Conservation (phyloP, 2,888 invertebrate genomes). For the Cheilosia impressa region DNA sequence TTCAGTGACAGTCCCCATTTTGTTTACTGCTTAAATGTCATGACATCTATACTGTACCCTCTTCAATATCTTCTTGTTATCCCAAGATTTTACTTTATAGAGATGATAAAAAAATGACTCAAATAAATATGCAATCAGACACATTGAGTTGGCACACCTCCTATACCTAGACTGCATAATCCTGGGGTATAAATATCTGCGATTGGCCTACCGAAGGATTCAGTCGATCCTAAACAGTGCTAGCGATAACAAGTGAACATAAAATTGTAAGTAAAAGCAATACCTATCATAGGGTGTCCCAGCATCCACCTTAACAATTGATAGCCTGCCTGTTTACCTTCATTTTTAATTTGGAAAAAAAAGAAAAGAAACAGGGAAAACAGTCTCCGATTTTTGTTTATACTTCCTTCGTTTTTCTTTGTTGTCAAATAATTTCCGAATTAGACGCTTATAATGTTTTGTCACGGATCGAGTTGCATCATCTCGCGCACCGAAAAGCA, state of each 20-base stretch:
- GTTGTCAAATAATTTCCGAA: conserved; percentile 41
- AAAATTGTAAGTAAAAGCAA: too few relatives aligned
- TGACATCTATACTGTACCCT: too few relatives aligned
- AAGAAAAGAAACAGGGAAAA: neutral
- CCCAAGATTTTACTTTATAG: too few relatives aligned
- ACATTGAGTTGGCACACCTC: neutral
- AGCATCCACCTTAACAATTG: too few relatives aligned
- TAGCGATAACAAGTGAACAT: neutral
- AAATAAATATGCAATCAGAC: too few relatives aligned
- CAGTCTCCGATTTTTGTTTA: conserved; percentile 10
- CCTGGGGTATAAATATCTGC: neutral
- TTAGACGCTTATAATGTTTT: conserved; percentile 30
- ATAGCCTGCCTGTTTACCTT: neutral
- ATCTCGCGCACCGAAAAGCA: conserved; percentile 15
- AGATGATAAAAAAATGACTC: too few relatives aligned
- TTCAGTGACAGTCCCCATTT: too few relatives aligned
- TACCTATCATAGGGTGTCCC: neutral
- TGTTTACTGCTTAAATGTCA: too few relatives aligned
- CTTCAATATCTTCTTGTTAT: too few relatives aligned
- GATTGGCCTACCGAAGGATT: neutral
- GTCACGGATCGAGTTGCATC: conserved; percentile 55
- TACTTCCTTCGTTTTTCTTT: conserved; percentile 1
- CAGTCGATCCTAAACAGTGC: neutral
- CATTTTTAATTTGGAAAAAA: neutral
- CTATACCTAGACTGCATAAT: too few relatives aligned